phyloP scores from a whole-genome alignment of 2,888 invertebrate species.

The Anoplius nigerrimus region DNA sequence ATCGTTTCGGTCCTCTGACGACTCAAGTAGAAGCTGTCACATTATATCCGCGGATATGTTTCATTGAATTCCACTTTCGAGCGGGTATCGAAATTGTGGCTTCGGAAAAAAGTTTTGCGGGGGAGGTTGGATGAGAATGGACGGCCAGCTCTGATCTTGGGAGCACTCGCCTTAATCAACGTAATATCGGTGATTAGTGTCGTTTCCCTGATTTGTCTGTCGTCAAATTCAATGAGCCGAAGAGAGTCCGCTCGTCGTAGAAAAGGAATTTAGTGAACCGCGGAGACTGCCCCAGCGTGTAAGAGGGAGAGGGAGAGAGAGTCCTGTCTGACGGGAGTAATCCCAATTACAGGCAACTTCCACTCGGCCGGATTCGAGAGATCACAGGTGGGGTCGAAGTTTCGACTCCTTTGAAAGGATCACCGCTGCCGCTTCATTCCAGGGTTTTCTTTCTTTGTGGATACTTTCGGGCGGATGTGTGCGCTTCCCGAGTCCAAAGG shows the following conservation, averaged over 20 bases:
- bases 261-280: conserved; percentile 43
- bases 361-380: conserved; percentile 39
- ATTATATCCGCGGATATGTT: no score
- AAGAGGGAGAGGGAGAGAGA: conserved; percentile 13
- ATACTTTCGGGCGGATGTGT: conserved; percentile 46
- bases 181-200: no score
- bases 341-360: conserved; percentile 56
- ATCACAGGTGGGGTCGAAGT: conserved; percentile 54
- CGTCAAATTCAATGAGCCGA: neutral
- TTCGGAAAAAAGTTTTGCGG: no score
- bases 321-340: conserved; percentile 50
- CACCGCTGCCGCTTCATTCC: conserved; percentile 46
- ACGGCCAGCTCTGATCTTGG: no score
- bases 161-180: no score
- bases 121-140: no score
- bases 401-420: conserved; percentile 53
- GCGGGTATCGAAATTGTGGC: no score
- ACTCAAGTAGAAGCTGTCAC: no score
- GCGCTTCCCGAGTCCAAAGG: conserved; percentile 41
- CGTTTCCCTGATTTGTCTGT: no score
- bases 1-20: neutral
- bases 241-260: neutral
- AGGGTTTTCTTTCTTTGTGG: conserved; percentile 49
- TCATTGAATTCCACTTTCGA: no score
- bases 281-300: no score